These are phyloP conservation scores for Lipotes vexillifer DNA, from an alignment of 2,113 vertebrate genomes.

Conservation along the genomic window DNA sequence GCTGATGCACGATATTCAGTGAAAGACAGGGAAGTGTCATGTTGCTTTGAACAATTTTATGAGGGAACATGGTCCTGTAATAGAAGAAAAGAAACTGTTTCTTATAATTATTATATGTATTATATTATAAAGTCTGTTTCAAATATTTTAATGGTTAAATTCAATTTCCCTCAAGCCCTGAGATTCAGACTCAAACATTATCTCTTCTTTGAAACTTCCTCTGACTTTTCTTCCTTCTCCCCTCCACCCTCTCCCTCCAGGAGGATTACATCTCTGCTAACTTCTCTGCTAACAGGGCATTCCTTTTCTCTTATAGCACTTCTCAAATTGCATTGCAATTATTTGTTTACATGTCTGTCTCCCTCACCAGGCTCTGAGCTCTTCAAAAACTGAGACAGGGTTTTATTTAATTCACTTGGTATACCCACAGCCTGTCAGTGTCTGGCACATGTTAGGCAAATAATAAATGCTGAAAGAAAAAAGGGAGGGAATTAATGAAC, in stretches of 20 bases:
- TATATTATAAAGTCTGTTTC: not conserved
- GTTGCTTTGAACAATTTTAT: not conserved
- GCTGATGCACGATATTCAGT: not conserved
- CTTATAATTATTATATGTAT: not conserved
- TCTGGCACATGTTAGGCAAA: constrained; percentile 12
- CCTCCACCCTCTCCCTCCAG: too few relatives aligned
- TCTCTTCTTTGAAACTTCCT: not conserved
- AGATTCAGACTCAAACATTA: not conserved
- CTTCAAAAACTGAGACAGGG: constrained; percentile 30
- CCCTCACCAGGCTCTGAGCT: constrained; percentile 37
- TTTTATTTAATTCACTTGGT: constrained; percentile 34
- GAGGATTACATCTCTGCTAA: not conserved
- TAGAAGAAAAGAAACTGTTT: not conserved
- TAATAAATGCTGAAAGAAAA: not conserved
- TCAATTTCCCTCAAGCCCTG: not conserved
- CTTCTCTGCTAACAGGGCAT: not conserved
- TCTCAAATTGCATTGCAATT: constrained; percentile 55
- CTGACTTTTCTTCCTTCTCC: not conserved
- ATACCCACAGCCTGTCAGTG: not conserved
- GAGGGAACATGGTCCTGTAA: not conserved
- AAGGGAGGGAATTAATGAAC: not conserved
- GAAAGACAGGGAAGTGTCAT: not conserved
- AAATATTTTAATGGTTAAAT: constrained; percentile 2
- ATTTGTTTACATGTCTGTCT: constrained; percentile 62
- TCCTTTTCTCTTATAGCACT: not conserved